These are phyloP conservation scores for Meta bourneti DNA, from an alignment of 2,888 invertebrate genomes.

Conservation along the genomic window DNA sequence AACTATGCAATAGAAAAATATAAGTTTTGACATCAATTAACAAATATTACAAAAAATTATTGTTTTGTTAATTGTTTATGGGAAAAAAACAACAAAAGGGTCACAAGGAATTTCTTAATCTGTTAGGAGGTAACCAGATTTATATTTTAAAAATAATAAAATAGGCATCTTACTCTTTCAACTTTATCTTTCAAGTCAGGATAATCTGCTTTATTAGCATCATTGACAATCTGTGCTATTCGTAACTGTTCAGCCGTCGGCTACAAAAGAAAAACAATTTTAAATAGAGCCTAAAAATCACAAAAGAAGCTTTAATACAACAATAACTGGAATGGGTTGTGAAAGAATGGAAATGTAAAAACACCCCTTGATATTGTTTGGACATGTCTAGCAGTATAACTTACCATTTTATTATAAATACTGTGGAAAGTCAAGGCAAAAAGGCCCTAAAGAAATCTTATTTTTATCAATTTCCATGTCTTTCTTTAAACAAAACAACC, in stretches of 20 bases:
- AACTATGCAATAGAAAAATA: no score
- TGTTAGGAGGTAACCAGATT: no score
- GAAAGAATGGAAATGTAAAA: background rate
- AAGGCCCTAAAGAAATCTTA: no score
- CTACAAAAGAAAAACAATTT: constrained; percentile 81
- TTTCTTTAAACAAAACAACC: no score
- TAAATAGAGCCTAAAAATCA: background rate
- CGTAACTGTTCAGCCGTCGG: constrained; percentile 92
- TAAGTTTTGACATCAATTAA: no score
- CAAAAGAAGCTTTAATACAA: background rate
- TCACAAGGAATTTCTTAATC: background rate
- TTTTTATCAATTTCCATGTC: no score
- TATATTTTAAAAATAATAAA: background rate
- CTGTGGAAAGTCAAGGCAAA: no score
- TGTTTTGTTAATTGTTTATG: background rate
- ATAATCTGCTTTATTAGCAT: constrained; percentile 84
- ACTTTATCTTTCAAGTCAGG: constrained; percentile 86
- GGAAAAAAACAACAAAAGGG: background rate
- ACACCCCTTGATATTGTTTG: background rate
- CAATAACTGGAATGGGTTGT: background rate
- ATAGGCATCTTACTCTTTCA: constrained; percentile 82
- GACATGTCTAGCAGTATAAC: no score
- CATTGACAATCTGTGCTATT: constrained; percentile 90
- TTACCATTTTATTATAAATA: no score
- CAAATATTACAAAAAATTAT: no score